These are phyloP conservation scores for Chunga burmeisteri DNA, from an alignment of 2,113 vertebrate genomes.

Conservation along the genomic window DNA sequence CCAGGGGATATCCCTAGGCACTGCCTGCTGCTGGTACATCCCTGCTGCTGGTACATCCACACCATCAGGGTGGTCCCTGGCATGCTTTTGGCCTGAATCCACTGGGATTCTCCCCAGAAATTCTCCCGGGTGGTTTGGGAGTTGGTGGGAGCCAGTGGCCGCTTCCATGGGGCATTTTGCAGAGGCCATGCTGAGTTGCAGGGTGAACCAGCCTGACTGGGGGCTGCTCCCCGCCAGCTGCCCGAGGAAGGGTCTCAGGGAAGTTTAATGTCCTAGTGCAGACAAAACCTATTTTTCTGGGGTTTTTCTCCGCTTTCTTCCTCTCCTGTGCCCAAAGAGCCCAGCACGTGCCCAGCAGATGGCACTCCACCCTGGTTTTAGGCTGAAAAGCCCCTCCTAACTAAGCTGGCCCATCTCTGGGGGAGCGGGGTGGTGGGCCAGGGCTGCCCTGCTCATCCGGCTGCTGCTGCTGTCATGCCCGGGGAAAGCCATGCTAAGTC, in stretches of 20 bases:
- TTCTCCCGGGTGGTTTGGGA: not conserved
- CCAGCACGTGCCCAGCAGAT: constrained; percentile 40
- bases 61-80: not conserved
- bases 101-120: not conserved
- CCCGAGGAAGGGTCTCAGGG: not conserved
- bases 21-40: not conserved
- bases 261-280: not conserved
- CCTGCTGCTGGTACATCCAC: not conserved
- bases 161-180: not conserved
- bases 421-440: not conserved
- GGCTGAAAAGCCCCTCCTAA: not conserved
- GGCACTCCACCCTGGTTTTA: constrained; percentile 43
- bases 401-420: not conserved
- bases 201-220: not conserved
- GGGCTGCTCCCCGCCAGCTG: not conserved
- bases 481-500: not conserved
- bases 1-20: not conserved
- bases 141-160: not conserved
- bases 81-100: not conserved
- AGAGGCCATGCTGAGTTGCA: not conserved
- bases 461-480: not conserved
- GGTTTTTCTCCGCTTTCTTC: not conserved
- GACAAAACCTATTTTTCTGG: not conserved
- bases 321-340: not conserved
- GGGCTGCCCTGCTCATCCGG: fast-evolving